These are phyloP conservation scores for Hoplodrina ambigua DNA, from an alignment of 2,888 invertebrate species.

Conservation along the genomic window DNA sequence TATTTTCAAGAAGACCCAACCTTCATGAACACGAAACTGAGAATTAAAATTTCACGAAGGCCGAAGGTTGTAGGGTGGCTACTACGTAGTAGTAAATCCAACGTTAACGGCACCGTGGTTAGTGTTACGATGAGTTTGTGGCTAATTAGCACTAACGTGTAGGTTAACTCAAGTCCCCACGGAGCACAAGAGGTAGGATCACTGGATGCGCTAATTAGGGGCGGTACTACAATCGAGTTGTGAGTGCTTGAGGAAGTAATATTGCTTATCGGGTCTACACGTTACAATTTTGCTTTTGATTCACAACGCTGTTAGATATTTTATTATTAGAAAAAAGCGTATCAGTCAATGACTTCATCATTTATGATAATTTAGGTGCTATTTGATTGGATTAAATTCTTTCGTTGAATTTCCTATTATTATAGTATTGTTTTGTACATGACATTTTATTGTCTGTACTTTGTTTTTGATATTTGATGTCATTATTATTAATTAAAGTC, in stretches of 20 bases:
- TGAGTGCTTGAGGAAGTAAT: background rate
- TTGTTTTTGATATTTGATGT: too few species aligned
- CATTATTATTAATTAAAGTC: too few species aligned
- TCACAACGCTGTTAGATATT: too few species aligned
- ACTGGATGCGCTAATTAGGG: slow-evolving; percentile 37
- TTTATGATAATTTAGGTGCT: too few species aligned
- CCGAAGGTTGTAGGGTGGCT: slow-evolving; percentile 1
- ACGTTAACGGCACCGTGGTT: slow-evolving; percentile 29
- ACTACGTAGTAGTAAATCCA: slow-evolving; percentile 37
- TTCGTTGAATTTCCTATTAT: too few species aligned
- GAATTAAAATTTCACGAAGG: slow-evolving; percentile 33
- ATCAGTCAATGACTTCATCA: too few species aligned
- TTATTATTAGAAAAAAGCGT: too few species aligned
- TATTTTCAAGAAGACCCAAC: background rate
- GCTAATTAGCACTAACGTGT: slow-evolving; percentile 53
- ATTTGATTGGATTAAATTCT: too few species aligned
- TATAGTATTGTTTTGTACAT: too few species aligned
- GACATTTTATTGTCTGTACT: too few species aligned
- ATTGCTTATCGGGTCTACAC: background rate
- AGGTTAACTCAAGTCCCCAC: slow-evolving; percentile 32
- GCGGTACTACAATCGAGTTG: slow-evolving; percentile 4
- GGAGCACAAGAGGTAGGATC: slow-evolving; percentile 12
- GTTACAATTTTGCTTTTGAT: background rate
- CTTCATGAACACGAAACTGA: background rate
- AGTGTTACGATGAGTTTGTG: slow-evolving; percentile 50